Conservation (phyloP, 2,113 vertebrate genomes). For the Dendropsophus ebraccatus region DNA sequence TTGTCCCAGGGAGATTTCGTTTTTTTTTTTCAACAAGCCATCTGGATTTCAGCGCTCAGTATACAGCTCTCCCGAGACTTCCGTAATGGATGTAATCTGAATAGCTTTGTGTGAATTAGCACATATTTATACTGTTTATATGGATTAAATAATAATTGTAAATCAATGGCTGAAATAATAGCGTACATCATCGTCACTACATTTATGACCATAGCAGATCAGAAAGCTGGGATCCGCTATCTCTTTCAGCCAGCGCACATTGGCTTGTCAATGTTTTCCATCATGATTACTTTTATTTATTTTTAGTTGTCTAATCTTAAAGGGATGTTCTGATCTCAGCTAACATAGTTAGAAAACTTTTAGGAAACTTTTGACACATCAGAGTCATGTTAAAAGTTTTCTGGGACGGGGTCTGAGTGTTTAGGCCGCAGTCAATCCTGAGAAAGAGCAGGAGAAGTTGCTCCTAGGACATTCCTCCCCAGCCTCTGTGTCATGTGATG, state of each 20-base stretch:
- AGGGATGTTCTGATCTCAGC: no score
- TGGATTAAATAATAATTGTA: neutral
- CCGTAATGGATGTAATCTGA: neutral
- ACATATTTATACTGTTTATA: conserved; percentile 1
- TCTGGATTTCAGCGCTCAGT: conserved; percentile 7
- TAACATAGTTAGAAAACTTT: no score
- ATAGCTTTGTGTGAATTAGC: neutral
- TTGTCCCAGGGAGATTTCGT: neutral
- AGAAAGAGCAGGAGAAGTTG: no score
- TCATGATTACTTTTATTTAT: neutral
- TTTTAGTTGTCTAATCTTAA: neutral
- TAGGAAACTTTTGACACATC: no score
- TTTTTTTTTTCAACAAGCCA: conserved; percentile 23
- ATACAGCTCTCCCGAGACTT: conserved; percentile 9
- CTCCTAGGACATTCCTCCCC: no score
- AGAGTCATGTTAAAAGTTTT: no score
- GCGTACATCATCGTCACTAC: neutral
- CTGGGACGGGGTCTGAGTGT: no score
- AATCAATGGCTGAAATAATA: conserved; percentile 8
- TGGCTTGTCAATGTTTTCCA: neutral
- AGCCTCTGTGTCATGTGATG: no score
- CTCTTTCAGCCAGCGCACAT: neutral
- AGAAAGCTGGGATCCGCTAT: neutral
- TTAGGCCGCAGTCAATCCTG: no score
- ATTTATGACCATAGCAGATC: neutral